Base-by-base conservation (phyloP, 2,888 invertebrate species). In the Drosophila parthenogenetica region DNA sequence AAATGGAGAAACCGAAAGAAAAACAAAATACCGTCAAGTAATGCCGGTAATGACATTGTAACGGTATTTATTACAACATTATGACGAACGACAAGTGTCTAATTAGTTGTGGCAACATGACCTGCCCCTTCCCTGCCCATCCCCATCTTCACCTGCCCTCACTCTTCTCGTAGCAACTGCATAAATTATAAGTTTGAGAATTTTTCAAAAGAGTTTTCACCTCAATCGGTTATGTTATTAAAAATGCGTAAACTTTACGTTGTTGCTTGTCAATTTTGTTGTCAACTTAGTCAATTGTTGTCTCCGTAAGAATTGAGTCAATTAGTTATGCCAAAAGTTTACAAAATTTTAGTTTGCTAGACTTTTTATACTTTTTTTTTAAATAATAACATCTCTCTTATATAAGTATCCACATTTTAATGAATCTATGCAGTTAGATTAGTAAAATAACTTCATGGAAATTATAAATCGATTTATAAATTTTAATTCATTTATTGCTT, bases 1-100 rank as follows among this genome's bases (percentile, higher is more conserved):
- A 49, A 55, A 16, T 14, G 25, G 19, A 32, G 22, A 64, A n/a
- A 25, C 14, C 35, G 10, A 50, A 32, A 59, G 43, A 37, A 11
- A 54, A 32, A 51, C 11, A 53, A 48, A 87, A 87, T 77, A 69
- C 69, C 69, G 70, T 49, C 86, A 74, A 77, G 89, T 86, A 84
- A 80, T 89, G 87, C 71, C 73, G 89, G 81, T 87, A 85, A 85
- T 85, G 89, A 85, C 87, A 89, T 85, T 85, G 88, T 87, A 89
- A 87, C 85, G 85, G 85, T 87, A 89, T 89, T 85, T 85, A 87
- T 89, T 89, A 89, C 85, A 87, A 79, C 87, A 89, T 87, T 81
- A 89, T 78, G 57, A 69, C 73, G 73, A 75, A 77, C 74, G 88
- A 89, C 85, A 89, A 89, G 89, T 85, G 86, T 81, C 89, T 86